phyloP scores from a whole-genome alignment of 2,888 invertebrate genomes.

The Lymantria monacha region DNA sequence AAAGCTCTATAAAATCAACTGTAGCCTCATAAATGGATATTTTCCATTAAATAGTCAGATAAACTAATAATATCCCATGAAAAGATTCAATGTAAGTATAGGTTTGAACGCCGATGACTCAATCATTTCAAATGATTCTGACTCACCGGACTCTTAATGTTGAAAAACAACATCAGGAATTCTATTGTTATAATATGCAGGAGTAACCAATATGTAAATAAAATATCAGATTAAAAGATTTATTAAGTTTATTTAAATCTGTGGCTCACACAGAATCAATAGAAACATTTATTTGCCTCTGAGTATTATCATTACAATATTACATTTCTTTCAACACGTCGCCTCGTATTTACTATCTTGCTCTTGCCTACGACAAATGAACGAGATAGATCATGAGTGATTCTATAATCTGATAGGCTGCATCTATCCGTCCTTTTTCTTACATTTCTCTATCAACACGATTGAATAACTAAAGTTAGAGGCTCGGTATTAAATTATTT shows the following conservation, averaged over 20 bases:
- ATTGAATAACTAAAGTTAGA: conserved; percentile 38
- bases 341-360: conserved; percentile 27
- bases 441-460: conserved; percentile 34
- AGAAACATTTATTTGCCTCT: conserved; percentile 24
- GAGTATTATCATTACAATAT: conserved; percentile 35
- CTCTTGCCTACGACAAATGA: conserved; percentile 35
- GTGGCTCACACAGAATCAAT: conserved; percentile 28
- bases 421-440: conserved; percentile 35
- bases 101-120: conserved; percentile 22
- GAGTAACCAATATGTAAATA: conserved; percentile 29
- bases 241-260: conserved; percentile 33
- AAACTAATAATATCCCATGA: background rate
- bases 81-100: conserved; percentile 9
- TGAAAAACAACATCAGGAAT: conserved; percentile 30
- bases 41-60: background rate
- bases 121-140: conserved; percentile 19
- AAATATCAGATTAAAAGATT: conserved; percentile 31
- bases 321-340: conserved; percentile 31
- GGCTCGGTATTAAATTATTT: conserved; percentile 58
- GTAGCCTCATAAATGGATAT: background rate
- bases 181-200: conserved; percentile 23
- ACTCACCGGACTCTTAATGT: conserved; percentile 13
- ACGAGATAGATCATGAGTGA: conserved; percentile 34
- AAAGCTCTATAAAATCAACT: background rate
- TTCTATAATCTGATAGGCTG: conserved; percentile 48